A percentile compares a stretch with the other conserved stretches of the same genome.
These are phyloP conservation scores for Falco rusticolus DNA, from an alignment of 2,797 vertebrate genomes.

Conservation along the genomic window DNA sequence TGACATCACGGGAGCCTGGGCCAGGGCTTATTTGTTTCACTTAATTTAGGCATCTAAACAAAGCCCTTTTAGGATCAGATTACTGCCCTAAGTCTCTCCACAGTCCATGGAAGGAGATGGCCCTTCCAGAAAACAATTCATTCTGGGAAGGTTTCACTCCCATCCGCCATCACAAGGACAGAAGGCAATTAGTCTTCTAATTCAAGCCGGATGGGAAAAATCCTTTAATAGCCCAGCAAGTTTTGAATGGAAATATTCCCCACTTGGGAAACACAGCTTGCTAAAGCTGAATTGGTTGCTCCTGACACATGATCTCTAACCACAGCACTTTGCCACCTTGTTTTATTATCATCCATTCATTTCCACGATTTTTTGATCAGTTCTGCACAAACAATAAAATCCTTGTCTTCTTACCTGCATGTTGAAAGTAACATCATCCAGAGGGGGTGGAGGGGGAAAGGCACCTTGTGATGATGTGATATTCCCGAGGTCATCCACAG, in stretches of 20 bases:
- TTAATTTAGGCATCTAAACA: constrained; percentile 48
- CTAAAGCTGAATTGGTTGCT: constrained; percentile 10
- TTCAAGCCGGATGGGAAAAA: constrained; percentile 65
- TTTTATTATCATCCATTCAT: background rate
- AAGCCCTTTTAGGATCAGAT: constrained; percentile 52
- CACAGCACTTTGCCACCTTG: background rate
- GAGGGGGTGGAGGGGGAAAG: constrained; percentile 83
- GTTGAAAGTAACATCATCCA: constrained; percentile 79
- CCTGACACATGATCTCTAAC: constrained; percentile 16
- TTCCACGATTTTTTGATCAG: background rate
- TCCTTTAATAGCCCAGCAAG: constrained; percentile 44
- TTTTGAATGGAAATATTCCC: constrained; percentile 57
- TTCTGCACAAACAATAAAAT: background rate
- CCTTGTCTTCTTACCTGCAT: constrained; percentile 76
- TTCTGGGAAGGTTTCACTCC: constrained; percentile 50
- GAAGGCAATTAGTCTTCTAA: constrained; percentile 53
- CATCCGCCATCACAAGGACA: constrained; percentile 2
- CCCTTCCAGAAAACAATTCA: constrained; percentile 61
- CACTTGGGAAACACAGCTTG: constrained; percentile 46
- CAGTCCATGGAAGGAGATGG: constrained; percentile 32
- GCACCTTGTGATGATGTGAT: constrained; percentile 77
- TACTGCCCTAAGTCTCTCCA: constrained; percentile 44
- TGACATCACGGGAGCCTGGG: background rate
- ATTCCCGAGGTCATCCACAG: constrained; percentile 76
- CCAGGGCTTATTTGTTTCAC: constrained; percentile 7